Base-by-base conservation (phyloP, 2,888 invertebrate species). In the Dynastes tityus region DNA sequence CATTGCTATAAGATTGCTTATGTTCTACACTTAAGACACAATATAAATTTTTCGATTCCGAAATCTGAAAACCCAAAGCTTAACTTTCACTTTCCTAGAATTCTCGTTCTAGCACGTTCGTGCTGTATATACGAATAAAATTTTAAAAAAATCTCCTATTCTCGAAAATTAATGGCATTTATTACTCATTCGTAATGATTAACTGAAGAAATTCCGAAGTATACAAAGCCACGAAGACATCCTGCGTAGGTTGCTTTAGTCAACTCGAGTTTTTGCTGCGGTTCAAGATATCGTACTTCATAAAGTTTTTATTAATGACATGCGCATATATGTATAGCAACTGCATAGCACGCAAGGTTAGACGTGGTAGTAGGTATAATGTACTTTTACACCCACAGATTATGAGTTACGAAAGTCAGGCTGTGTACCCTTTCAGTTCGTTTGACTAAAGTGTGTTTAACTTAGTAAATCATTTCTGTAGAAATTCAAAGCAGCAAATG, bases 261-360 rank as follows among this genome's bases (percentile, higher is more conserved):
- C 68, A 68, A 68, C 29, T 49, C 27, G 40, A 67, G 65, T 67
- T 67, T 67, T 67, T 53, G 68, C 51, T 68, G 68, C 68, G 49
- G 68, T 51, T 68, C 68, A 68, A 68, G 68, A 68, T 68, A 68
- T 68, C 68, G 51, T 68, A 68, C 68, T 68, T 68, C 51, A 68
- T 22, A 27, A 29, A 29, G 68, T 68, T 68, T 68, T 68, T 68
- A 68, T 68, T 68, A 68, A 68, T 68, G 68, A 68, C 68, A 51
- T 53, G 51, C 51, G 45, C 40, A 65, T 65, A 40, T 64, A 67
- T 29, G 51, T 68, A 51, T 68, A 68, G 68, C 51, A 68, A 68
- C 68, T 68, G 68, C 68, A 68, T 68, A 68, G 49, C 51, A 68
- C 68, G 51, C 68, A 68, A 68, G 68, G 68, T 68, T 68, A 68